Conservation (phyloP, 2,888 invertebrate species). For the Oxytorus armatus region DNA sequence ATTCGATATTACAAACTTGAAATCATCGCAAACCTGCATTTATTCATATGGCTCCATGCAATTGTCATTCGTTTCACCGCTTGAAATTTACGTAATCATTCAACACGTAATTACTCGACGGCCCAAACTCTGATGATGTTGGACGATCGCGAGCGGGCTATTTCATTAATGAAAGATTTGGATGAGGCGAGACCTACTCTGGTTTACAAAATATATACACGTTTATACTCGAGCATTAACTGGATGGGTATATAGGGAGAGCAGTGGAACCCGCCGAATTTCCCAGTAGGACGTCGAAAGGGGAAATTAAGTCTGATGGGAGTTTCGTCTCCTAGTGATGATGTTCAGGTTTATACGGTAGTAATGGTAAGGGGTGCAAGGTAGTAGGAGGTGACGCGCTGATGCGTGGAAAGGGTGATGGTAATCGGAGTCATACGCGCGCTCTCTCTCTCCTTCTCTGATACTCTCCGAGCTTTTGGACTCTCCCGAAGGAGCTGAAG, state of each 20-base stretch:
- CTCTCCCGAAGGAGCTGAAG: conserved; percentile 14
- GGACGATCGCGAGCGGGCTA: neutral
- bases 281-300: conserved; percentile 63
- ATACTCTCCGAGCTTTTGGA: conserved; percentile 4
- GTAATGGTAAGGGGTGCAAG: conserved; percentile 17
- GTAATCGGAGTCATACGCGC: conserved; percentile 65
- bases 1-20: too few relatives aligned
- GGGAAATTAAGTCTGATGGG: conserved; percentile 66
- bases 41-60: neutral
- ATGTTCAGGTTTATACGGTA: conserved; percentile 30
- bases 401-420: conserved; percentile 58
- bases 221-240: neutral
- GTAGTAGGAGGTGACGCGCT: conserved; percentile 16
- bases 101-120: neutral
- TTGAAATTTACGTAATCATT: neutral
- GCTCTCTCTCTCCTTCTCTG: conserved; percentile 31
- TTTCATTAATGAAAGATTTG: conserved; percentile 36
- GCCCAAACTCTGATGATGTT: neutral
- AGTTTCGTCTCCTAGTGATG: conserved; percentile 54
- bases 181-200: neutral
- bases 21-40: too few relatives aligned
- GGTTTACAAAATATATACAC: neutral
- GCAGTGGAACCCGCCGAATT: conserved; percentile 53
- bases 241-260: conserved; percentile 5
- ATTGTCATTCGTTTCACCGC: neutral